A percentile compares a stretch with the other conserved stretches of the same genome.
phyloP scores from a whole-genome alignment of 2,113 vertebrate genomes.

The Muscicapa adusta region DNA sequence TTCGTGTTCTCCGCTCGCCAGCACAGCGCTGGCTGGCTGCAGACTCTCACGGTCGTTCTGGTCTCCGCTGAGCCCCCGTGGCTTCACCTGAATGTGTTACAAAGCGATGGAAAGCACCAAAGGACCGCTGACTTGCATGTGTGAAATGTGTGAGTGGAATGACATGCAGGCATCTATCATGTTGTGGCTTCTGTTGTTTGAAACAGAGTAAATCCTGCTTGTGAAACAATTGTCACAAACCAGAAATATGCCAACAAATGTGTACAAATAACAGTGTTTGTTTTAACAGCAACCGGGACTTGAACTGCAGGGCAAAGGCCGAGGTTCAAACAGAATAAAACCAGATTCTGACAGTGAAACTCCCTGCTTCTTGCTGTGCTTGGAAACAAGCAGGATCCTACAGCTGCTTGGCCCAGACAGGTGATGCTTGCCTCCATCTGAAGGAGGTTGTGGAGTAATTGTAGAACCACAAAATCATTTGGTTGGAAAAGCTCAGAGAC shows the following conservation, averaged over 20 bases:
- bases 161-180: background rate
- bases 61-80: background rate
- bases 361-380: background rate
- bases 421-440: too few relatives aligned
- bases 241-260: background rate
- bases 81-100: background rate
- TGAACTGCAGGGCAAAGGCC: background rate
- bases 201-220: constrained; percentile 22
- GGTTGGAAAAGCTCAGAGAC: background rate
- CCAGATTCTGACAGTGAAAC: constrained; percentile 31
- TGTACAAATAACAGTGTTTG: background rate
- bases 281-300: background rate
- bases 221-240: background rate
- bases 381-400: background rate
- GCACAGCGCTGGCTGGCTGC: background rate
- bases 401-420: accelerated
- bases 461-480: background rate
- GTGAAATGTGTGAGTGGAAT: background rate
- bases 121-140: background rate
- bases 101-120: background rate
- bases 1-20: background rate
- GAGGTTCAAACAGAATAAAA: constrained; percentile 52
- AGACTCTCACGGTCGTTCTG: background rate
- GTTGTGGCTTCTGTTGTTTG: constrained; percentile 34
- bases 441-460: background rate